Base-by-base conservation (phyloP, 2,888 invertebrate species). In the Agrotis ipsilon region DNA sequence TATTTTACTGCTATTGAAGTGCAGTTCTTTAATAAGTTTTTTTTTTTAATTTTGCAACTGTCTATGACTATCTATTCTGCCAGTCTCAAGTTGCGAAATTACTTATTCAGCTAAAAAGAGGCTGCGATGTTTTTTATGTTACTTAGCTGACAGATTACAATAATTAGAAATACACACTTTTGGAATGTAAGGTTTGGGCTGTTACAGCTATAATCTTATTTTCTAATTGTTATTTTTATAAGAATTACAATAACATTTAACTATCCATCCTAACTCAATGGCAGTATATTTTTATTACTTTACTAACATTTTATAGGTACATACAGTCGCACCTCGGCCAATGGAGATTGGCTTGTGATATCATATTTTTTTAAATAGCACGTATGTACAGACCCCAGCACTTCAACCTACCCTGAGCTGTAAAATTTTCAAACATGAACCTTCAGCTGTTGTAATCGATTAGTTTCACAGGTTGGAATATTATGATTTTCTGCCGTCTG, bases 231-330 rank as follows among this genome's bases (percentile, higher is more conserved):
- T 67, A 58, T 43, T 48, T n/a, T 18, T 61, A 39, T n/a, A 58
- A 39, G 16, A 58, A 57, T 62, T 51, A 72, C 18, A 75, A 9
- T 24, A 68, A 71, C 52, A 62, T 68, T 39, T 68, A 69, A 70
- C 59, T 73, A 68, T 68, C 66, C 78, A 77, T 51, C 48, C 70
- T 82, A 72, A 72, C 27, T 68, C 68, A 83, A 78, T 74, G 82
- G 83, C 84, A 83, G 84, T 83, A 81, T 57, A 68, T 75, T 62
- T 64, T 45, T 62, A 60, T 69, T 68, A 70, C 27, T 60, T 72
- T 61, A 54, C 18, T 71, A 66, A 67, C 48, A 51, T 57, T 67
- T 72, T 65, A 63, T 52, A 73, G 57, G 63, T 76, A 70, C 52
- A 52, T 55, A 62, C 49, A 78, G 68, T 60, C 68, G 68, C 75